Evolutionary conservation across 2,113 vertebrate species (phyloP).

Genomic region (Nothocercus julius): DNA sequence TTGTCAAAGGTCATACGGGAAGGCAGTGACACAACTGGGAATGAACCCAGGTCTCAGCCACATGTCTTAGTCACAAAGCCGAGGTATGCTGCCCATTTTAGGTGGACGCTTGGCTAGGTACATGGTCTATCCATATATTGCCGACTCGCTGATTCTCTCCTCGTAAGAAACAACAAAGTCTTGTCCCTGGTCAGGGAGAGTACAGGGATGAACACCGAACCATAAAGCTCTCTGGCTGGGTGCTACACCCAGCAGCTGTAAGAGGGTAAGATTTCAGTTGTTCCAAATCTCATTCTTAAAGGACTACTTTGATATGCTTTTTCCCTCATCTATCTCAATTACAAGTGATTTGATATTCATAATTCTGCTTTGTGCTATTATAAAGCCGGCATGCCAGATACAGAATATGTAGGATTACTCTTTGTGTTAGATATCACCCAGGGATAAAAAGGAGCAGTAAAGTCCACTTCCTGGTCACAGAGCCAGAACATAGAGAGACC

Average conservation of each 20-base stretch:
- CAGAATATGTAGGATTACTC: background rate
- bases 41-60: background rate
- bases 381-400: background rate
- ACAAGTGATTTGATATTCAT: background rate
- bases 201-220: fast-evolving
- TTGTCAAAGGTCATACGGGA: background rate
- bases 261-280: background rate
- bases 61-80: background rate
- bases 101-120: background rate
- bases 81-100: background rate
- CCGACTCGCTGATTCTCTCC: background rate
- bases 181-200: background rate
- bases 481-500: background rate
- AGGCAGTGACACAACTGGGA: background rate
- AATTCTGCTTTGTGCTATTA: background rate
- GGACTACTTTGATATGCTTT: background rate
- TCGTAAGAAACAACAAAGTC: background rate
- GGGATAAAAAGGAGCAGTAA: background rate
- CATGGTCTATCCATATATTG: background rate
- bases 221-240: background rate
- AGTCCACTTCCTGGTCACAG: background rate
- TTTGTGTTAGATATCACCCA: background rate
- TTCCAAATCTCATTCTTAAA: background rate
- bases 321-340: background rate
- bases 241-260: background rate